phyloP scores from a whole-genome alignment of 2,113 vertebrate species.

The Rhinichthys klamathensis region DNA sequence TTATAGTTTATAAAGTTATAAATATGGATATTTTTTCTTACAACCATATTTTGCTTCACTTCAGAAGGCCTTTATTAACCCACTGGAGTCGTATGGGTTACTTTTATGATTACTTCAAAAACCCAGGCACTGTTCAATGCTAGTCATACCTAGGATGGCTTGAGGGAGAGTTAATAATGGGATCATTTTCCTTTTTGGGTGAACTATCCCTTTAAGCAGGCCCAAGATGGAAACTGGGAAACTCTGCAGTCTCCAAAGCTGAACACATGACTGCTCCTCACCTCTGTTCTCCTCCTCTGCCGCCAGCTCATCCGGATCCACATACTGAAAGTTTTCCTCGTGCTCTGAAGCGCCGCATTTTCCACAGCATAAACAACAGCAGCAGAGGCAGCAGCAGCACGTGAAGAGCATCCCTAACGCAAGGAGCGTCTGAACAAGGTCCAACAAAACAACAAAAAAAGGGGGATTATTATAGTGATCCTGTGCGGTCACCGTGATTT shows the following conservation, averaged over 20 bases:
- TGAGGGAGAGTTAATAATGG: too few relatives aligned
- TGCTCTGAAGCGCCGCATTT: constrained; percentile 59
- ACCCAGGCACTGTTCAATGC: too few relatives aligned
- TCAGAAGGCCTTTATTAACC: too few relatives aligned
- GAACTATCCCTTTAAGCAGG: background rate
- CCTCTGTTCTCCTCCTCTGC: constrained; percentile 40
- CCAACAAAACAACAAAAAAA: too few relatives aligned
- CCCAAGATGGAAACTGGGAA: background rate
- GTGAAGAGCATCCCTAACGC: constrained; percentile 78
- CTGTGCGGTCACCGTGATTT: too few relatives aligned
- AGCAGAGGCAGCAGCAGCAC: constrained; percentile 83
- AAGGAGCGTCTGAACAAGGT: constrained; percentile 71
- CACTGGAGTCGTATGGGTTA: too few relatives aligned
- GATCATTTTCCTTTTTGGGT: too few relatives aligned
- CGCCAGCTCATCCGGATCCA: constrained; percentile 79
- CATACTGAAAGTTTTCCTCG: constrained; percentile 68
- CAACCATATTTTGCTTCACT: too few relatives aligned
- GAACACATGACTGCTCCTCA: background rate
- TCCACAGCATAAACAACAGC: constrained; percentile 89
- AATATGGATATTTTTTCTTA: too few relatives aligned
- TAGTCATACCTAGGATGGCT: too few relatives aligned
- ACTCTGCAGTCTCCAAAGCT: background rate
- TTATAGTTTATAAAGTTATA: too few relatives aligned
- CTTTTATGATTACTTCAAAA: too few relatives aligned
- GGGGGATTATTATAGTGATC: background rate